phyloP scores from a whole-genome alignment of 2,888 invertebrate genomes.

The Invenusta paracnida region DNA sequence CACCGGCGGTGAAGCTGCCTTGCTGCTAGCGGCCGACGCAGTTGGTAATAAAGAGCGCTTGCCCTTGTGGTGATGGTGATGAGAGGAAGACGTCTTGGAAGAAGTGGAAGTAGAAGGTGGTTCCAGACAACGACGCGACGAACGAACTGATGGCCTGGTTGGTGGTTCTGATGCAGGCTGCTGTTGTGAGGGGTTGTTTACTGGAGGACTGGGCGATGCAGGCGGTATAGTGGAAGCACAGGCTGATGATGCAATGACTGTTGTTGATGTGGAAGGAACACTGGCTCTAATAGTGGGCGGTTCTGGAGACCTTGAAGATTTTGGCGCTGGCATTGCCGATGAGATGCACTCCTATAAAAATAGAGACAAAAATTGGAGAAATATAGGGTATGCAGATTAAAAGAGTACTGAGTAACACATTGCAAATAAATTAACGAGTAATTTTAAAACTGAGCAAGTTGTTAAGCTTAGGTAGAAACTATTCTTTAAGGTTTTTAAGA shows the following conservation, averaged over 20 bases:
- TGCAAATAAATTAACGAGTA: background rate
- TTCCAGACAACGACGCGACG: background rate
- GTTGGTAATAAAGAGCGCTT: background rate
- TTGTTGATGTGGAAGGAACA: background rate
- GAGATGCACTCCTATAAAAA: constrained; percentile 33
- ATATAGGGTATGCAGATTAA: background rate
- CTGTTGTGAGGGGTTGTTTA: background rate
- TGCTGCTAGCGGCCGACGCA: background rate
- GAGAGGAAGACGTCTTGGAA: background rate
- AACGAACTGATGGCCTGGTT: background rate
- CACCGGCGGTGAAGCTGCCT: background rate
- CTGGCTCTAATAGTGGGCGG: background rate
- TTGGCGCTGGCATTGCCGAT: constrained; percentile 31
- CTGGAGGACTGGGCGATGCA: background rate
- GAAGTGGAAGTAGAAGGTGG: background rate
- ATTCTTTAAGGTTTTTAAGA: too few species aligned
- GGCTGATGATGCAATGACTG: background rate
- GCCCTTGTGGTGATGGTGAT: background rate
- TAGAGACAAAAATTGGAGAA: too few species aligned
- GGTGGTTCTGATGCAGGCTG: background rate
- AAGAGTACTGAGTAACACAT: background rate
- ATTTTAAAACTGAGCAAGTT: background rate
- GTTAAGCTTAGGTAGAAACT: too few species aligned
- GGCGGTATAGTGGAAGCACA: background rate
- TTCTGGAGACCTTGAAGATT: background rate